A percentile compares a stretch with the other conserved stretches of the same genome.
Evolutionary conservation across 2,113 vertebrate genomes (phyloP).

Genomic region (Aviceda subcristata): DNA sequence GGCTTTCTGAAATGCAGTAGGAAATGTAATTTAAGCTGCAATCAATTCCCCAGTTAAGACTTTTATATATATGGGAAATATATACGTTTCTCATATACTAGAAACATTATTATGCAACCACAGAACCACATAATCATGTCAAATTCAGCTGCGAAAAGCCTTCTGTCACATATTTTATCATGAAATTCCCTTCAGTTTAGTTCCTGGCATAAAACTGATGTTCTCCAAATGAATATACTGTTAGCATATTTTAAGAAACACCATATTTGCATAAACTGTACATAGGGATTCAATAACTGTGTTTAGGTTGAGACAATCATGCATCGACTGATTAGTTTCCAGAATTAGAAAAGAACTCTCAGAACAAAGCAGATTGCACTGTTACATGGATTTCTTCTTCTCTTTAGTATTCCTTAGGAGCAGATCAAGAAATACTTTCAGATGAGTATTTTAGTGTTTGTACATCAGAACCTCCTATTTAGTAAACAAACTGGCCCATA

Average conservation of each 20-base stretch:
- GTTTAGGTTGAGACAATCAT: not conserved
- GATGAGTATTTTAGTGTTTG: not conserved
- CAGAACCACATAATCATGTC: not conserved
- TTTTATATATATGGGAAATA: constrained; percentile 13
- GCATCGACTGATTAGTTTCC: not conserved
- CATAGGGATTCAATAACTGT: not conserved
- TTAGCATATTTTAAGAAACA: not conserved
- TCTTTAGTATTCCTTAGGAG: not conserved
- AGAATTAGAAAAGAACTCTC: not conserved
- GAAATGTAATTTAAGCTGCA: constrained; percentile 27
- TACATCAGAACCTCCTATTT: not conserved
- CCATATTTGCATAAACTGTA: not conserved
- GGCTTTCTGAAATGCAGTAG: constrained; percentile 2
- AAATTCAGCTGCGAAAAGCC: constrained; percentile 14
- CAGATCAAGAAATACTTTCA: not conserved
- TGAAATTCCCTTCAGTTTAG: constrained; percentile 2
- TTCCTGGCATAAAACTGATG: constrained; percentile 5
- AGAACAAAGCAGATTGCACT: not conserved
- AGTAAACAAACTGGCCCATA: not conserved
- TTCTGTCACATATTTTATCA: constrained; percentile 25
- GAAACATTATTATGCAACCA: constrained; percentile 22
- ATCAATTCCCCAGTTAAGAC: constrained; percentile 5
- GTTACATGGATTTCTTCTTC: not conserved
- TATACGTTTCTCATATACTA: constrained; percentile 16
- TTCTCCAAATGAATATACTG: not conserved